Conservation (phyloP, 2,797 vertebrate species). For the Atherinosoma microstoma region DNA sequence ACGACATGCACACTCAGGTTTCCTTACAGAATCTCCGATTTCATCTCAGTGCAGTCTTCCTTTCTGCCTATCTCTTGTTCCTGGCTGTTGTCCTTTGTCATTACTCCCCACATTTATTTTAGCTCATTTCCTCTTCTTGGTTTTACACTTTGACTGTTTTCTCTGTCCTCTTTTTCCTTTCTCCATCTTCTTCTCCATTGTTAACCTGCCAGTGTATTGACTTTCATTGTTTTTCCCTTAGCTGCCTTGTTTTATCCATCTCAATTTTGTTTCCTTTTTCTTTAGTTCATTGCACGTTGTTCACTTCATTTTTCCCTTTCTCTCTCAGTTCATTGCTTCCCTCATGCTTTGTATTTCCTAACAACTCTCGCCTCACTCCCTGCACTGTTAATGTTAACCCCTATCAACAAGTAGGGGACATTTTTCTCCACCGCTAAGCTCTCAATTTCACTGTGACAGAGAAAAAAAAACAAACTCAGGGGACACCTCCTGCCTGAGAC, state of each 20-base stretch:
- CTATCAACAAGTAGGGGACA: slow-evolving; percentile 44
- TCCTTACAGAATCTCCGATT: slow-evolving; percentile 27
- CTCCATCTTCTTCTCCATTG: not conserved
- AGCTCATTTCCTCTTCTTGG: not conserved
- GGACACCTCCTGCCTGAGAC: slow-evolving; percentile 43
- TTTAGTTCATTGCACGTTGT: not conserved
- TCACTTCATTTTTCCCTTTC: not conserved
- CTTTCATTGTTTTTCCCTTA: not conserved
- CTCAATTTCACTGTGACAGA: slow-evolving; percentile 43
- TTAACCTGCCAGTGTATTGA: not conserved
- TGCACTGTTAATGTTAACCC: not conserved
- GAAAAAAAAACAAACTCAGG: slow-evolving; percentile 38
- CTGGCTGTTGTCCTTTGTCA: not conserved
- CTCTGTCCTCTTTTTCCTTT: not conserved
- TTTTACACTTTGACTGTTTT: not conserved
- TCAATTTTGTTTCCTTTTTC: too few relatives aligned
- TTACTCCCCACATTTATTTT: not conserved
- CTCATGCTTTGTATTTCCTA: not conserved
- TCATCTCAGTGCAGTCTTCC: slow-evolving; percentile 13
- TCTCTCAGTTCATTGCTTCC: not conserved
- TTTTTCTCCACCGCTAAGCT: slow-evolving; percentile 26
- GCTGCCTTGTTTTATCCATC: too few relatives aligned
- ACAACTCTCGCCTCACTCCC: slow-evolving; percentile 1
- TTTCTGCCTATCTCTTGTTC: slow-evolving; percentile 8
- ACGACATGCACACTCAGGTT: slow-evolving; percentile 18